phyloP scores from a whole-genome alignment of 2,797 vertebrate genomes.

The Cryptoprocta ferox region DNA sequence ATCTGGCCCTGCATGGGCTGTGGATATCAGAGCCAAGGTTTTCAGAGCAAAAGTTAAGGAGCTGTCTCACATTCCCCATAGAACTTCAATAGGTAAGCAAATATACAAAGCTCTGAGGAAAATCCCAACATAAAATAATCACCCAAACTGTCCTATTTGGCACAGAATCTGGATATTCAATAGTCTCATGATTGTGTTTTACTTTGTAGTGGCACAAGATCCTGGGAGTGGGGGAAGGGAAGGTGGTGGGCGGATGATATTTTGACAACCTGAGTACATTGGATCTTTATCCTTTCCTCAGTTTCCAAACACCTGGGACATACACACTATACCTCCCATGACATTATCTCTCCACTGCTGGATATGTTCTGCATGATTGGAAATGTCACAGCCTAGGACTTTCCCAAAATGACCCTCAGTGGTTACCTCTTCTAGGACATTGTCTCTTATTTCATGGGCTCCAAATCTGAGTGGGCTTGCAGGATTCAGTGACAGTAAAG shows the following conservation, averaged over 20 bases:
- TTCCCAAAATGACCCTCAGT: neutral
- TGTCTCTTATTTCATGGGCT: neutral
- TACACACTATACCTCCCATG: neutral
- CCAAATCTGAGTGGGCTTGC: neutral
- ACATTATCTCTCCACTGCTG: neutral
- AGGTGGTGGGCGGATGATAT: neutral
- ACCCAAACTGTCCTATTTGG: neutral
- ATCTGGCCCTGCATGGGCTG: neutral
- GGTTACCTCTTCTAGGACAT: neutral
- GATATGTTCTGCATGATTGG: neutral
- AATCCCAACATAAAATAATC: neutral
- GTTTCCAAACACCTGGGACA: neutral
- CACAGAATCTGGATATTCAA: neutral
- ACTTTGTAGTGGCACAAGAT: neutral
- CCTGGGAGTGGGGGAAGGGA: neutral
- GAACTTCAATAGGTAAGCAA: neutral
- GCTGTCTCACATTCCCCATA: neutral
- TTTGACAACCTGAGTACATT: neutral
- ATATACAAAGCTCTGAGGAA: neutral
- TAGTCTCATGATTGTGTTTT: neutral
- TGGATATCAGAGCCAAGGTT: neutral
- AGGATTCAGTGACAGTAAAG: slow-evolving; percentile 9
- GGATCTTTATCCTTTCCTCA: neutral
- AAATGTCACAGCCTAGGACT: neutral
- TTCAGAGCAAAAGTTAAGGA: neutral